A percentile compares a stretch with the other conserved stretches of the same genome.
Conservation (phyloP, 2,888 invertebrate genomes). For the Cheilosia scutellata region DNA sequence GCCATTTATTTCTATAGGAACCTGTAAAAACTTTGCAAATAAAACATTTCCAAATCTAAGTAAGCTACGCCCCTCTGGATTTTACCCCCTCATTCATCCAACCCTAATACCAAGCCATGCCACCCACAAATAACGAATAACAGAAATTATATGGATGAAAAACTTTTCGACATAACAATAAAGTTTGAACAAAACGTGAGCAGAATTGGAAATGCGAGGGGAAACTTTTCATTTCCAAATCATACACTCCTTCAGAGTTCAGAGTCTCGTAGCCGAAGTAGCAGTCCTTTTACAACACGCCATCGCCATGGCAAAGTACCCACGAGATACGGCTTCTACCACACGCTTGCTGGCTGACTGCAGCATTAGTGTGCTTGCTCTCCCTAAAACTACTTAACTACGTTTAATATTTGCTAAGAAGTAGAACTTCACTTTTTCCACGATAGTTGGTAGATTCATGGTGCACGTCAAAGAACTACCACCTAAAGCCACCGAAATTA, state of each 20-base stretch:
- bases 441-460: conserved; percentile 36
- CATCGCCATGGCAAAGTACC: conserved; percentile 8
- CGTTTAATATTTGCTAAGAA: conserved; percentile 70
- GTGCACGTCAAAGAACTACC: conserved; percentile 31
- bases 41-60: conserved; percentile 72
- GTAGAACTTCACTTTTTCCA: conserved; percentile 60
- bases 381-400: conserved; percentile 67
- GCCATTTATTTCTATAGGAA: conserved; percentile 46
- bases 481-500: conserved; percentile 61
- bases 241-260: conserved; percentile 68
- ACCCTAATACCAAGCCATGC: conserved; percentile 26
- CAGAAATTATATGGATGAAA: conserved; percentile 76
- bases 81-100: not conserved
- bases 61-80: conserved; percentile 35
- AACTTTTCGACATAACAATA: conserved; percentile 76
- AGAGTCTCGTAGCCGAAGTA: not conserved
- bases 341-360: conserved; percentile 7
- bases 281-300: conserved; percentile 46
- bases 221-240: conserved; percentile 74
- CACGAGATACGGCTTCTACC: conserved; percentile 1
- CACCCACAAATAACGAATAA: conserved; percentile 70
- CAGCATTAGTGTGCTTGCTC: conserved; percentile 27
- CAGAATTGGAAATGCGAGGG: conserved; percentile 70
- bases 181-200: conserved; percentile 76
- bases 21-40: conserved; percentile 69